Base-by-base conservation (phyloP, 2,113 vertebrate genomes). In the Dasyurus viverrinus region DNA sequence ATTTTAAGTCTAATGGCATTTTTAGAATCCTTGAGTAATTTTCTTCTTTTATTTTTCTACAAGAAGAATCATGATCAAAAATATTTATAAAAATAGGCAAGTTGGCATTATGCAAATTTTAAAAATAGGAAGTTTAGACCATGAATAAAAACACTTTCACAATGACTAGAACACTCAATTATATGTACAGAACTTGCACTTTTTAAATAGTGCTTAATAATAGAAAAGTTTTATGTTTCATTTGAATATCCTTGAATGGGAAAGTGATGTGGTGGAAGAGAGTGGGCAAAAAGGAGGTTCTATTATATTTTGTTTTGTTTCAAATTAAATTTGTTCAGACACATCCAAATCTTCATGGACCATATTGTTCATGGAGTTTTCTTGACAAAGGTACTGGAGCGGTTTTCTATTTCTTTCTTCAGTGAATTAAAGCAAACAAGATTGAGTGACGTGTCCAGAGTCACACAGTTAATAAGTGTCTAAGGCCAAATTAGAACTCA, bases 121-220 rank as follows among this genome's bases (percentile, higher is more conserved):
- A 50, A 27, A 96, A 96, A 93, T 60, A 96, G 93, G 90, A 97
- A 96, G 93, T 93, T 55, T 93, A 57, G 93, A 89, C 53, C 1
- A 1, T 27, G 90, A 22, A 16, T 84, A 93, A 92, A 48, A 94
- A 92, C 89, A 54, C 89, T 91, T 97, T 94, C 94, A 95, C 94
- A 96, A 97, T 97, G 95, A 96, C 91, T 68, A 46, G 22, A 68
- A 46, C 90, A 96, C 89, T 92, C 95, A 94, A 96, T 93, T 93
- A 90, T 11, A 48, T 55, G 89, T 24, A 96, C 36, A 53, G 27
- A 46, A 27, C 42, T 93, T 90, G 76, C 11, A 16, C 42, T 94
- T 96, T 96, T 93, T 19, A 68, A 46, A 92, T 84, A 91, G 53
- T 92, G 36, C 10, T 90, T 60, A 93, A 91, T 46, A 23, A 90